Evolutionary conservation across 1,140 invertebrate genomes (phyloP), one percentile per base, ranked within the genome.

Genomic region (Tetragnatha versicolor): DNA sequence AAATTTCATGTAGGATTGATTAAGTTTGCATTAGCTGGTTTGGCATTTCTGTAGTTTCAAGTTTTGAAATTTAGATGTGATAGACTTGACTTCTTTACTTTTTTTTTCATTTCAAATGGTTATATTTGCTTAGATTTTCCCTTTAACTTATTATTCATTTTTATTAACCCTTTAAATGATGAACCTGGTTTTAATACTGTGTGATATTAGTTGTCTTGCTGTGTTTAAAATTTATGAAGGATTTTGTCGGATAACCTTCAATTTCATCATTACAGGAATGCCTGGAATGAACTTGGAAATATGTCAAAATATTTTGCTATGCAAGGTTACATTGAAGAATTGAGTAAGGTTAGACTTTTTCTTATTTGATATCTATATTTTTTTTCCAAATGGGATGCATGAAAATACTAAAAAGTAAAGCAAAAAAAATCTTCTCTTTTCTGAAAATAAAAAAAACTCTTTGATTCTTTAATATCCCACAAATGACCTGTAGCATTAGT

Each of bases 301-400:
- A 93, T 98, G 92, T 86, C 91, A 12, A 89, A 89, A 79, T 90
- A 93, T 77, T 90, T 93, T 84, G 96, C 96, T 3, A 98, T 97
- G 95, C 88, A 91, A 79, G 89, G 89, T 77, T 98, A 98, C 86
- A 93, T 98, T 14, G 91, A 94, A 53, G 93, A 96, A 87, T 87
- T 98, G 79, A 93, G 39, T 25, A 76, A 76, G 45, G 79, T 9
- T 17, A 33, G 17, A n/a, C 25, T 22, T n/a, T 4, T 58, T 12
- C 25, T 58, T 58, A 2, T n/a, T n/a, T n/a, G n/a, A n/a, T n/a
- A n/a, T n/a, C n/a, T n/a, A n/a, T n/a, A n/a, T n/a, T n/a, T n/a
- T n/a, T n/a, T n/a, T n/a, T n/a, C n/a, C n/a, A n/a, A n/a, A n/a
- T n/a, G n/a, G n/a, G n/a, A n/a, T n/a, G n/a, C n/a, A n/a, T n/a